These are phyloP conservation scores for Spisula solida DNA, from an alignment of 2,888 invertebrate species.

Conservation along the genomic window DNA sequence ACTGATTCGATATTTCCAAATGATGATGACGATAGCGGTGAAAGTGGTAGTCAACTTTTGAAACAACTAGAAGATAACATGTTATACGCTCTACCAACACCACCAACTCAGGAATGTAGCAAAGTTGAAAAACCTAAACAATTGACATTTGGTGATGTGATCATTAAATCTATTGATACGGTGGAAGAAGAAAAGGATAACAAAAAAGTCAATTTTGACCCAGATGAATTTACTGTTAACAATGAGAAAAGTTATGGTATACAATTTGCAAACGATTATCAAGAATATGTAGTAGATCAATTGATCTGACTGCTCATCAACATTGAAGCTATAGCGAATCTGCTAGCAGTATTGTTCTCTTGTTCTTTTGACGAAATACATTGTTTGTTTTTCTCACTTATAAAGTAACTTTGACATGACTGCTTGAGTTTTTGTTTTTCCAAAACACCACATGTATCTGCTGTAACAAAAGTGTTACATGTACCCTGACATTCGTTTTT, in stretches of 20 bases:
- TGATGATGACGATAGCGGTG: neutral
- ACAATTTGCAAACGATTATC: too few relatives aligned
- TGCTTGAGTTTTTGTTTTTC: slow-evolving; percentile 29
- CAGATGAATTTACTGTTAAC: too few relatives aligned
- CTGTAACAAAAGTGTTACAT: slow-evolving; percentile 41
- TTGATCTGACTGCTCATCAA: neutral
- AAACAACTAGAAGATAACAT: neutral
- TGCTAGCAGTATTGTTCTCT: slow-evolving; percentile 33
- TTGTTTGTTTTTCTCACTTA: slow-evolving; percentile 26
- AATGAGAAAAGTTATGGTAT: too few relatives aligned
- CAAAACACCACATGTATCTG: neutral
- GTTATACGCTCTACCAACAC: neutral
- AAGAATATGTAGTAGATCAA: too few relatives aligned
- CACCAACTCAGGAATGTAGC: neutral
- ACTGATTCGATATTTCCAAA: slow-evolving; percentile 29
- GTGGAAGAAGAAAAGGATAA: slow-evolving; percentile 32
- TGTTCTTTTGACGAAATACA: slow-evolving; percentile 10
- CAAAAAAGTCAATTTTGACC: neutral
- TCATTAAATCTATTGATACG: slow-evolving; percentile 40
- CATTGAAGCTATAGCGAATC: slow-evolving; percentile 32
- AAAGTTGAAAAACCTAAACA: neutral
- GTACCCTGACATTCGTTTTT: slow-evolving; percentile 39
- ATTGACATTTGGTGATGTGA: slow-evolving; percentile 34
- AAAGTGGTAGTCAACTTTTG: neutral
- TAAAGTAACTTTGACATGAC: slow-evolving; percentile 14